Conservation (phyloP, 2,888 invertebrate species). For the Xanthorhoe spadicearia region DNA sequence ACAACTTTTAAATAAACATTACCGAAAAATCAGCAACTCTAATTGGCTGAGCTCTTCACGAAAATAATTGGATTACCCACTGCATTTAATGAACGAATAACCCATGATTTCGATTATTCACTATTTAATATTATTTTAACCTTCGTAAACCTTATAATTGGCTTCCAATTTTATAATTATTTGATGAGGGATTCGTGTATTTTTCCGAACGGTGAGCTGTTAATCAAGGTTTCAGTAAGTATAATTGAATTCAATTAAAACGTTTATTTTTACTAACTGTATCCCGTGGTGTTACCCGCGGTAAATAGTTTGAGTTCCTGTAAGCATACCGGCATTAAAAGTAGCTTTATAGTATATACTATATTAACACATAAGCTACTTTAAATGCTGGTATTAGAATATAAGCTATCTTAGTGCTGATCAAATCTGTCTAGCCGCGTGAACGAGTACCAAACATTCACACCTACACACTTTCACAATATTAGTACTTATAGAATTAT, state of each 20-base stretch:
- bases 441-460: too few relatives aligned
- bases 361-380: too few relatives aligned
- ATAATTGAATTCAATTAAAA: background rate
- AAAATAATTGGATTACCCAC: slow-evolving; percentile 54
- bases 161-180: slow-evolving; percentile 9
- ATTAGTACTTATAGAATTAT: too few relatives aligned
- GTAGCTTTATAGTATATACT: too few relatives aligned
- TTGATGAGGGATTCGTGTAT: slow-evolving; percentile 4
- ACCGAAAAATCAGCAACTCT: slow-evolving; percentile 22
- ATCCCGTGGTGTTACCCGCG: too few relatives aligned
- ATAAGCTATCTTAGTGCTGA: too few relatives aligned
- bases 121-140: slow-evolving; percentile 25
- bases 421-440: too few relatives aligned
- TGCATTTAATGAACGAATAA: slow-evolving; percentile 50
- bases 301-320: too few relatives aligned
- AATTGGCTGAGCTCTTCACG: slow-evolving; percentile 48
- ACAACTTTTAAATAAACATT: too few relatives aligned
- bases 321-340: too few relatives aligned
- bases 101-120: slow-evolving; percentile 46
- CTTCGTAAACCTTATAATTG: slow-evolving; percentile 14
- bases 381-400: too few relatives aligned
- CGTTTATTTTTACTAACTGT: slow-evolving; percentile 2
- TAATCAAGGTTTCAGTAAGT: background rate
- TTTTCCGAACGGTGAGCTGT: background rate
- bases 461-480: too few relatives aligned